phyloP scores from a whole-genome alignment of 2,797 vertebrate species.

The Halcyon badia region DNA sequence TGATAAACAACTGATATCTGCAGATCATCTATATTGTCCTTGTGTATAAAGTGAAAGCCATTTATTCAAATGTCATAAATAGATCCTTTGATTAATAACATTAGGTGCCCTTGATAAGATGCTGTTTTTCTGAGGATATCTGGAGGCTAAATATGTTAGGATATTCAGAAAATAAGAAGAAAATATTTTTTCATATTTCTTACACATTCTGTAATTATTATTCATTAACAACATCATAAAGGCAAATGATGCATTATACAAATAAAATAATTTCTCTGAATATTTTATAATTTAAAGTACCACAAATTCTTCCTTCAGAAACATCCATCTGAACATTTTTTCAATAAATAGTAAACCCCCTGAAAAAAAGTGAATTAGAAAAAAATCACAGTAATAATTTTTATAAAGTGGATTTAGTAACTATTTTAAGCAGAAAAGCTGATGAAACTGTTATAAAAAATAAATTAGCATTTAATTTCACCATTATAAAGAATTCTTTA shows the following conservation, averaged over 20 bases:
- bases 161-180: not conserved
- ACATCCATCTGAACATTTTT: not conserved
- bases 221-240: not conserved
- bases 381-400: not conserved
- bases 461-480: not conserved
- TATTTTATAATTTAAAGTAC: not conserved
- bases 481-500: not conserved
- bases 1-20: constrained; percentile 55
- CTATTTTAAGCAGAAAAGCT: constrained; percentile 1
- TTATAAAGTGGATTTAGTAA: not conserved
- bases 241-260: not conserved
- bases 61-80: constrained; percentile 65
- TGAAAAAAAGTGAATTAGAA: not conserved
- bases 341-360: not conserved
- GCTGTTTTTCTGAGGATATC: not conserved
- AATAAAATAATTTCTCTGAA: not conserved
- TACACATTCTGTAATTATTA: constrained; percentile 22
- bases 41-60: constrained; percentile 59
- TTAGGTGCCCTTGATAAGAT: constrained; percentile 31
- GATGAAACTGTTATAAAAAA: not conserved
- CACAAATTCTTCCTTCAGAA: not conserved
- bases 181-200: not conserved
- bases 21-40: constrained; percentile 56
- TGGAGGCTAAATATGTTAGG: constrained; percentile 3
- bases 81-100: constrained; percentile 66